Evolutionary conservation across 2,888 invertebrate species (phyloP).

Genomic region (Acronicta aceris): DNA sequence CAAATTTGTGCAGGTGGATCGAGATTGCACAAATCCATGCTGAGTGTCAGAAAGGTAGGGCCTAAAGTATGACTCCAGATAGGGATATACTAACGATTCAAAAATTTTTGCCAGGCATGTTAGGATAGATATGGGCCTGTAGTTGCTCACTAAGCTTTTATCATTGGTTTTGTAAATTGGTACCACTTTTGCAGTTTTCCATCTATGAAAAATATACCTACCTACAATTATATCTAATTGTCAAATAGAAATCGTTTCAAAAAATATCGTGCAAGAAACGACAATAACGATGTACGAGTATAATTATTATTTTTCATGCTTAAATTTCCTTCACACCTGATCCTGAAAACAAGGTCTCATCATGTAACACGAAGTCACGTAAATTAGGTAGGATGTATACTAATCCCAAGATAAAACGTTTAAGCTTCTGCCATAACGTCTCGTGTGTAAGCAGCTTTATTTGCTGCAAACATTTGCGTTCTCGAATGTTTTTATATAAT

Average conservation of each 20-base stretch:
- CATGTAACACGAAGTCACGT: constrained; percentile 81
- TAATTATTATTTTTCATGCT: constrained; percentile 53
- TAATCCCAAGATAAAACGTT: constrained; percentile 85
- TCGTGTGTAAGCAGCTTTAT: constrained; percentile 82
- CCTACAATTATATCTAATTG: no score
- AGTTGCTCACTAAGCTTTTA: no score
- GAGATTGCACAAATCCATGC: no score
- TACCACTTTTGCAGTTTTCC: no score
- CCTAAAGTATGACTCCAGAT: no score
- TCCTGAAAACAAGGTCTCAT: constrained; percentile 76
- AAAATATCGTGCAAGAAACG: constrained; percentile 6
- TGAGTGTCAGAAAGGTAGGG: no score
- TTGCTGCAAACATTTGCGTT: constrained; percentile 78
- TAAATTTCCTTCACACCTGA: constrained; percentile 74
- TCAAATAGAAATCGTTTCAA: constrained; percentile 1
- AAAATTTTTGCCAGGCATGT: no score
- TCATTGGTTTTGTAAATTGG: no score
- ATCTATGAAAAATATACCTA: background rate
- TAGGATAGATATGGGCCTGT: no score
- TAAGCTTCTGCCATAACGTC: constrained; percentile 79
- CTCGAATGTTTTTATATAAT: constrained; percentile 70
- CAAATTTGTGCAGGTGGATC: no score
- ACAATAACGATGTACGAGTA: constrained; percentile 29
- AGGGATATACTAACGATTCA: no score
- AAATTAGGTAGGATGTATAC: constrained; percentile 84